Evolutionary conservation across 2,113 vertebrate genomes (phyloP).

Genomic region (Marcusenius ussheri): DNA sequence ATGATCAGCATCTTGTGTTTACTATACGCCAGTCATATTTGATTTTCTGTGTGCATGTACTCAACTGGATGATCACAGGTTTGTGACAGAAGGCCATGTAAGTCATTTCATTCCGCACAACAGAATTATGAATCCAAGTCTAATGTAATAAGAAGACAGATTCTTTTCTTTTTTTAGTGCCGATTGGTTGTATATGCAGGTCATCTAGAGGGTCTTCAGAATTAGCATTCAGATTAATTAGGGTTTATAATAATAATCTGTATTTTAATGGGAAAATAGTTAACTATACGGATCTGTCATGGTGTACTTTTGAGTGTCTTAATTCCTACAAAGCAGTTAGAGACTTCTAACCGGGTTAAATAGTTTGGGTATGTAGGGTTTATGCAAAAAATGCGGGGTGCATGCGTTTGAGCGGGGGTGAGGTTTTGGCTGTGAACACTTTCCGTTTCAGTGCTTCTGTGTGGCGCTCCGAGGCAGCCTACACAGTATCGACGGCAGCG

Average conservation of each 20-base stretch:
- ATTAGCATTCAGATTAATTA: neutral
- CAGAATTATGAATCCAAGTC: neutral
- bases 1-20: neutral
- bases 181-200: neutral
- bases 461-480: neutral
- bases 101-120: neutral
- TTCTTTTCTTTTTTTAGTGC: neutral
- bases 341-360: neutral
- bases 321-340: neutral
- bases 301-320: neutral
- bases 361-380: neutral
- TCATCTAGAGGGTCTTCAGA: neutral
- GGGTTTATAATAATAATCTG: neutral
- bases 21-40: slow-evolving; percentile 26
- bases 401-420: neutral
- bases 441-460: neutral
- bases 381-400: neutral
- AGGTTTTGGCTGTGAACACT: neutral
- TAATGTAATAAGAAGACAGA: neutral
- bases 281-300: neutral
- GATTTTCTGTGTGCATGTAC: neutral
- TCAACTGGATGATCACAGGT: neutral
- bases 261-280: neutral
- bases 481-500: neutral
- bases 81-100: neutral